A percentile compares a stretch with the other conserved stretches of the same genome.
Evolutionary conservation across 2,797 vertebrate species (phyloP).

Genomic region (Bucorvus abyssinicus): DNA sequence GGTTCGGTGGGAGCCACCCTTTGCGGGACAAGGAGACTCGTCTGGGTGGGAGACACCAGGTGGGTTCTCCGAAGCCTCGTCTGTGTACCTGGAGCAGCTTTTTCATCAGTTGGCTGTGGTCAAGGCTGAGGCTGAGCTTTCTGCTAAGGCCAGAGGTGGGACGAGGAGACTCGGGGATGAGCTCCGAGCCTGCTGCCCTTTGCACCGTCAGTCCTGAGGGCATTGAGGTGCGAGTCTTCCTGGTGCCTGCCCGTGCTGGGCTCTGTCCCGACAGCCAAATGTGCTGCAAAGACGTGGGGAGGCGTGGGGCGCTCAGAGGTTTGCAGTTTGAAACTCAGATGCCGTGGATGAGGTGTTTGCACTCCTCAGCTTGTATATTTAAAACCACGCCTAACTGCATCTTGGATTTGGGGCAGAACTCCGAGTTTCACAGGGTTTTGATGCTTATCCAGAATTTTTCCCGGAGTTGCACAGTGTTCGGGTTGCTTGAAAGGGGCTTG

Average conservation of each 20-base stretch:
- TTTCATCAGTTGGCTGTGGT: not conserved
- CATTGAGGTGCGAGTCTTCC: not conserved
- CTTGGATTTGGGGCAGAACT: not conserved
- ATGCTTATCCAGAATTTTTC: not conserved
- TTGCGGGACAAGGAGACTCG: not conserved
- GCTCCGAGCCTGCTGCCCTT: fast-evolving
- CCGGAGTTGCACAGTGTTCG: not conserved
- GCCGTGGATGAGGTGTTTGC: not conserved
- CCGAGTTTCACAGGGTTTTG: not conserved
- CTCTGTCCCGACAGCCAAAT: not conserved
- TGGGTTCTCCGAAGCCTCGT: not conserved
- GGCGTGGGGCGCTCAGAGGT: not conserved
- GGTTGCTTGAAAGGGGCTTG: constrained; percentile 16
- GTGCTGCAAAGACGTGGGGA: not conserved
- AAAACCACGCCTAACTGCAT: not conserved
- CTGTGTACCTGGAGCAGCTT: not conserved
- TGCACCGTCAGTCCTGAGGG: fast-evolving
- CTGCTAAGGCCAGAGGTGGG: not conserved
- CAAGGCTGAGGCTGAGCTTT: not conserved
- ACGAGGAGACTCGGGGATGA: not conserved
- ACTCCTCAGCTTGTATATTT: not conserved
- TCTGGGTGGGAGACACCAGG: not conserved
- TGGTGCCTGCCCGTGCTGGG: not conserved
- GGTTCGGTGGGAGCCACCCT: not conserved
- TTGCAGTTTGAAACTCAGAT: not conserved